Evolutionary conservation across 2,888 invertebrate species (phyloP), one percentile per base, ranked within the genome.

Genomic region (Agrilus mali): DNA sequence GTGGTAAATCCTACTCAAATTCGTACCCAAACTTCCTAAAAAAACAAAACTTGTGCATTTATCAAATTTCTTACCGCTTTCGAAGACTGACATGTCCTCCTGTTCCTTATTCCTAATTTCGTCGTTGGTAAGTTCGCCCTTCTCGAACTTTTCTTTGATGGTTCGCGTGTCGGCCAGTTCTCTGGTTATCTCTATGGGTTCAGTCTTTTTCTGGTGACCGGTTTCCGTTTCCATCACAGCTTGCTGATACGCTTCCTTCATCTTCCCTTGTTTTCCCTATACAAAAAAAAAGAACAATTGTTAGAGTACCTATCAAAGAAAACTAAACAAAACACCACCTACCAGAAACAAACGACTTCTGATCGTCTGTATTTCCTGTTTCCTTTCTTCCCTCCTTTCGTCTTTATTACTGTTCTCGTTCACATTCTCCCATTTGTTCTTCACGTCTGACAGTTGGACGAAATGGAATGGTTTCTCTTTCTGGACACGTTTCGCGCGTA

Each of bases 191-290:
- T 75, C 78, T n/a, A 73, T 67, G 45, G 69, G 61, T 45, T 71
- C 68, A 14, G 61, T 60, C 4, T 74, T 74, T 43, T 74, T 63
- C 32, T 78, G 73, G 38, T 73, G 70, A 22, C 60, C 58, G 1
- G 62, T 60, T 62, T 85, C 86, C 46, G 83, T 85, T 55, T 86
- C 86, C 54, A 80, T 78, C 1, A 90, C 86, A 0, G 90, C 90
- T 59, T 89, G 88, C 59, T 92, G 90, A 61, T 92, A 92, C 75
- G 87, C 80, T 60, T 90, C 90, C 61, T 90, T 92, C 68, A 92
- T 85, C 59, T 87, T 87, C 32, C 63, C 87, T 68, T 89, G 89
- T 61, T 89, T 89, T 10, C 89, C 89, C 82, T 84, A 66, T 13
- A 7, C 20, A 20, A 20, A 20, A 20, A 20, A 70, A 70, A 40